Evolutionary conservation across 2,888 invertebrate species (phyloP), one percentile per base, ranked within the genome.

Genomic region (Agonopterix alstromeriana): DNA sequence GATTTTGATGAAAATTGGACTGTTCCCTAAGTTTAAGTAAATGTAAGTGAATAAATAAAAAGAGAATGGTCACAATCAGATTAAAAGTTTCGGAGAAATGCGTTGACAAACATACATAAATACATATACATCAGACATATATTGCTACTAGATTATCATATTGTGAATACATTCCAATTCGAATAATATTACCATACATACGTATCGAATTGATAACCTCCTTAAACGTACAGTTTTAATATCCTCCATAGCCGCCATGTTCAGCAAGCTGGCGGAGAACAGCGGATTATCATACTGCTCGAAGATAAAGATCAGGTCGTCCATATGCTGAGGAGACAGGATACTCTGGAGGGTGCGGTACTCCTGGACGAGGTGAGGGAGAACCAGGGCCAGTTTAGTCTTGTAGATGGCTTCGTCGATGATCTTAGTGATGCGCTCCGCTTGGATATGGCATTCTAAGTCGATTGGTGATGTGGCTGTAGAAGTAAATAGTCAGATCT

Each of bases 381-480:
- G 65, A 50, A 81, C 82, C 4, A 86, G 55, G 0, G 84, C 76
- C n/a, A 90, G 65, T 54, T 84, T 82, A 10, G 86, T 77, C 59
- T 90, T 89, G 48, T 80, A 77, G 3, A 91, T 71, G 0, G 85
- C 73, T 49, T 86, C 89, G 49, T 89, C 81, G 7, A 91, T 58
- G 47, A 91, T 87, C 57, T 85, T 85, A 0, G 88, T 81, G 44
- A 91, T 85, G 35, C 91, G 77, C 50, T 90, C 89, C 2, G 85
- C 78, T 70, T 91, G 90, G 47, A 92, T 90, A 52, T 78, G 73
- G 50, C 84, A 83, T 60, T 90, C 86, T 56, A 91, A 58, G 54
- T 90, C 90, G 53, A 90, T 77, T n/a, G 83, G 82, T 0, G 80
- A 81, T 0, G 77, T 68, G 35, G 64, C 86, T 84, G 56, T 3